Evolutionary conservation across 2,888 invertebrate species (phyloP), one percentile per base, ranked within the genome.

Genomic region (Gerris lacustris): DNA sequence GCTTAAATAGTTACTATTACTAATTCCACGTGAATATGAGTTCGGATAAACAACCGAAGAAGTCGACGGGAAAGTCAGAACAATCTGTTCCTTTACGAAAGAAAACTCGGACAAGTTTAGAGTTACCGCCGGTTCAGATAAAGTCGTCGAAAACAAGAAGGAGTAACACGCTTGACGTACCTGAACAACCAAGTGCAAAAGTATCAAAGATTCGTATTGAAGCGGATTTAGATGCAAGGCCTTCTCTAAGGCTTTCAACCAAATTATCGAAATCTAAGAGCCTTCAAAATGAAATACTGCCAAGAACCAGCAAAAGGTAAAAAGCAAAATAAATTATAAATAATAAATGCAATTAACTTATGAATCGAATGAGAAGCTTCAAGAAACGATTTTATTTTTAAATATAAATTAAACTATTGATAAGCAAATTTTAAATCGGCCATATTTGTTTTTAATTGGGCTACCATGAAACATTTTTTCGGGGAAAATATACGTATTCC

Each of bases 281-380:
- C 15, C 55, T 55, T 11, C 55, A 55, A 15, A 15, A 9, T 55
- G 55, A 55, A 15, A 31, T 31, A 31, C 31, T 31, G 31, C 31
- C 31, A 31, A 31, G 31, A 31, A 31, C 31, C 31, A 31, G 31
- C 31, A 31, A 31, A 31, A 31, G 31, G 31, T 31, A 31, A 31
- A 31, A 31, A 31, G 4, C 31, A 31, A 2, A 1, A 31, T 31
- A 31, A 31, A 31, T 31, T 31, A 31, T 31, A 31, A 31, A 31
- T 31, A 31, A 31, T 31, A 31, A 31, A 4, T 31, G 31, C 1
- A 55, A n/a, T n/a, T n/a, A n/a, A n/a, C n/a, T n/a, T n/a, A n/a
- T n/a, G n/a, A n/a, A n/a, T n/a, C n/a, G n/a, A n/a, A n/a, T n/a
- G 55, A 55, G 55, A 9, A 55, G 55, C 55, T 55, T 55, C 55